phyloP scores from a whole-genome alignment of 2,797 vertebrate genomes.

The Parauchenoglanis ngamensis region DNA sequence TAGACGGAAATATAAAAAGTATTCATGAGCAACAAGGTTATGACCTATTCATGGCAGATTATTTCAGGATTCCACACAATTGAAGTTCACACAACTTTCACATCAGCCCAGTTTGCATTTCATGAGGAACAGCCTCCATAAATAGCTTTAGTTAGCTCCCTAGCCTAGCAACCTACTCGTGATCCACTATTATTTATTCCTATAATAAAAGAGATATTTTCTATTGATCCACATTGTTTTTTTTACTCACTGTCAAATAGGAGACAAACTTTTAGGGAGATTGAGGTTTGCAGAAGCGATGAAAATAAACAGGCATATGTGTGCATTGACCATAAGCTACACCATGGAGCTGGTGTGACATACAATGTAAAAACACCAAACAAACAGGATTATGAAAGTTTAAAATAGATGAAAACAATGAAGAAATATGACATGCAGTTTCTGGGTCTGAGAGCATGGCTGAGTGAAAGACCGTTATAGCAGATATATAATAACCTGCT shows the following conservation, averaged over 20 bases:
- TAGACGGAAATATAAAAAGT: neutral
- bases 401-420: neutral
- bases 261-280: neutral
- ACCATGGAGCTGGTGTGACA: neutral
- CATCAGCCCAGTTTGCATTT: neutral
- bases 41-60: neutral
- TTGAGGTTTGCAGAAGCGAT: neutral
- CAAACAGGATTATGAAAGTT: neutral
- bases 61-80: conserved; percentile 16
- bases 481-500: conserved; percentile 67
- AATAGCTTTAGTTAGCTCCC: neutral
- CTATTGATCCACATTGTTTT: neutral
- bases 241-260: neutral
- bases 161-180: neutral
- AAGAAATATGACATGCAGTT: conserved; percentile 26
- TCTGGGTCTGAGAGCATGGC: conserved; percentile 9
- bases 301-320: neutral
- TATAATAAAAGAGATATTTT: neutral
- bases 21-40: neutral
- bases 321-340: neutral
- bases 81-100: conserved; percentile 2
- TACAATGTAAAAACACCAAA: neutral
- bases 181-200: neutral
- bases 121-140: neutral
- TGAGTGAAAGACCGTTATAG: neutral